These are phyloP conservation scores for Psittacula derbiana DNA, from an alignment of 2,797 vertebrate genomes.

Conservation along the genomic window DNA sequence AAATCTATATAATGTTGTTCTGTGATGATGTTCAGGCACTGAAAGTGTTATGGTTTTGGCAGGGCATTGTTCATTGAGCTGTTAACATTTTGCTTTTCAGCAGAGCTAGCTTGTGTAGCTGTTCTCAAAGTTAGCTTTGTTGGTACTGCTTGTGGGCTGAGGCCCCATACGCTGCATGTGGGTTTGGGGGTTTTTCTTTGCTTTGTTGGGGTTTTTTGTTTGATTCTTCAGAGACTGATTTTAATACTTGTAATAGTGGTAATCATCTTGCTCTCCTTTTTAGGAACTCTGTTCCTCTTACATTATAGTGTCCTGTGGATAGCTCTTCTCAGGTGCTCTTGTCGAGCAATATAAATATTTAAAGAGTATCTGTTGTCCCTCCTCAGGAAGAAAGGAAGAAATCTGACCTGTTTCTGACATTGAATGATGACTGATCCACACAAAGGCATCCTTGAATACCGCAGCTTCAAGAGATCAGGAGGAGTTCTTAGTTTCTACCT, in stretches of 20 bases:
- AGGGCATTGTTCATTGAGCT: background rate
- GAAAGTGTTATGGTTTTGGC: background rate
- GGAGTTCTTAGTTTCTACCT: background rate
- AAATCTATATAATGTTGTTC: background rate
- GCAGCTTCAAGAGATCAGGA: background rate
- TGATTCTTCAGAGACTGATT: background rate
- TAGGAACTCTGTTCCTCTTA: background rate
- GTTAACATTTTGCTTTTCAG: background rate
- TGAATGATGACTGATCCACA: background rate
- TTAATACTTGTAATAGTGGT: background rate
- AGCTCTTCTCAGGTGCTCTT: background rate
- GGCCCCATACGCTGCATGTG: background rate
- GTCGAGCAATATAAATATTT: conserved; percentile 14
- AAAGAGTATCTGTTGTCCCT: background rate
- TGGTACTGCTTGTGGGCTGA: background rate
- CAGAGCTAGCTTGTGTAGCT: background rate
- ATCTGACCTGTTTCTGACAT: background rate
- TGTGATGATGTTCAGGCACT: background rate
- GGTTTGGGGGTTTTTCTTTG: background rate
- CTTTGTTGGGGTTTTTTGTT: background rate
- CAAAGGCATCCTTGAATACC: background rate
- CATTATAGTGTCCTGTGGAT: background rate
- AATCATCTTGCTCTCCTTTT: background rate
- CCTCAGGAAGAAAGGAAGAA: background rate
- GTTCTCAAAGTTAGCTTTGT: background rate